Conservation (phyloP, 2,888 invertebrate genomes). For the Epiblema foenella region DNA sequence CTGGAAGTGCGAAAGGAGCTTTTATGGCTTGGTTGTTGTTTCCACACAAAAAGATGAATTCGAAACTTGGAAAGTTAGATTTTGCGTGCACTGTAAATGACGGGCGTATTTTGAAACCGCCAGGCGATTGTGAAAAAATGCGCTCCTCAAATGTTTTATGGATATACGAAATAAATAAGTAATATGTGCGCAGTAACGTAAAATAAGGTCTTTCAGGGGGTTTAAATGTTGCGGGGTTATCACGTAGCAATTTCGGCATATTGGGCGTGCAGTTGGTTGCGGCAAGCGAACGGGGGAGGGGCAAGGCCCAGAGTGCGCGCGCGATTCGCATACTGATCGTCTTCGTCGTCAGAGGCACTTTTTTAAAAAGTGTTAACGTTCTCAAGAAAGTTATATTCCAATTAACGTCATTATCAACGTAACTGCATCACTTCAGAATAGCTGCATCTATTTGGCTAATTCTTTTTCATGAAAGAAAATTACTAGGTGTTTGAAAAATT, state of each 20-base stretch:
- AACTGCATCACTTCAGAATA: not conserved
- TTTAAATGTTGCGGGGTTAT: constrained; percentile 47
- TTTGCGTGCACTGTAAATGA: not conserved
- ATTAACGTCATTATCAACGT: constrained; percentile 28
- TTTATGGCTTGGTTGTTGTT: not conserved
- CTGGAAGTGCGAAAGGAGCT: too few relatives aligned
- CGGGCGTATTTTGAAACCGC: not conserved
- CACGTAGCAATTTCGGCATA: constrained; percentile 80
- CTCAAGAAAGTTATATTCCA: constrained; percentile 34
- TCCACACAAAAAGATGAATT: constrained; percentile 4
- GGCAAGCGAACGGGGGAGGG: constrained; percentile 45
- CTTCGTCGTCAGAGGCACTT: constrained; percentile 3
- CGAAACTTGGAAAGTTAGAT: too few relatives aligned
- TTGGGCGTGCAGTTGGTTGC: constrained; percentile 67
- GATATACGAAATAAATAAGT: constrained; percentile 28
- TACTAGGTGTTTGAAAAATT: too few relatives aligned
- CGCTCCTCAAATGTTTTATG: not conserved
- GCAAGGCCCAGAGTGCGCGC: constrained; percentile 61
- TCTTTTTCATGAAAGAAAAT: too few relatives aligned
- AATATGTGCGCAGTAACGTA: constrained; percentile 25
- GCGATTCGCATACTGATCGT: constrained; percentile 70
- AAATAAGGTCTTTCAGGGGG: constrained; percentile 15
- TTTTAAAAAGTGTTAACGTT: constrained; percentile 34
- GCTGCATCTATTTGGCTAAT: too few relatives aligned
- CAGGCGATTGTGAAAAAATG: not conserved